Evolutionary conservation across 2,113 vertebrate genomes (phyloP), one percentile per base, ranked within the genome.

Genomic region (Benitochromis conjunctus): DNA sequence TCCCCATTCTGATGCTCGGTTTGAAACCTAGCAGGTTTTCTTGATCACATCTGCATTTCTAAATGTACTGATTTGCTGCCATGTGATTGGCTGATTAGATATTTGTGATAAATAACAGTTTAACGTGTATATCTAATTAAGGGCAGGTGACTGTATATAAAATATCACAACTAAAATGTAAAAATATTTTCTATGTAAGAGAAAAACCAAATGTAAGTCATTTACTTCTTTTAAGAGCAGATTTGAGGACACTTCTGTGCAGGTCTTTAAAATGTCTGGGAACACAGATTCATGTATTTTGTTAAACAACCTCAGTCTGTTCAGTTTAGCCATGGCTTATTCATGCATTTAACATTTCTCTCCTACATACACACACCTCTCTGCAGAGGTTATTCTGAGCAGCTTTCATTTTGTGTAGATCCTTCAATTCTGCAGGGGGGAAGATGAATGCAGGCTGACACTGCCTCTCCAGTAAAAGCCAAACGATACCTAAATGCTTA

Each of bases 391-490:
- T 80, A 78, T 88, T 80, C 48, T 86, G 51, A 82, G 56, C 81
- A 55, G 9, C n/a, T 55, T 62, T 51, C 5, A 3, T 41, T 62
- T n/a, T 80, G 60, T 78, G 56, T 9, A 51, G 36, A 51, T 58
- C 48, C 14, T 69, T 82, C 26, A 7, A 43, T 53, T 58, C 51
- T 48, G 26, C 60, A 36, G 41, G 4, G 14, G 36, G 19, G 34
- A 6, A n/a, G 55, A 84, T 85, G 77, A 91, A 92, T 66, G 41
- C 86, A 77, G 69, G 51, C 77, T 78, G 88, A 87, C 88, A 48
- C 76, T 58, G 74, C 79, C 82, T 41, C 77, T 79, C 51, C 64
- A 12, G 1, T 36, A 66, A 86, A 79, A 81, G 48, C 36, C 41
- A 81, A 86, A 84, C 11, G n/a, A 66, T 66, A 71, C 31, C 14